Evolutionary conservation across 2,113 vertebrate species (phyloP).

Genomic region (Lynx canadensis): DNA sequence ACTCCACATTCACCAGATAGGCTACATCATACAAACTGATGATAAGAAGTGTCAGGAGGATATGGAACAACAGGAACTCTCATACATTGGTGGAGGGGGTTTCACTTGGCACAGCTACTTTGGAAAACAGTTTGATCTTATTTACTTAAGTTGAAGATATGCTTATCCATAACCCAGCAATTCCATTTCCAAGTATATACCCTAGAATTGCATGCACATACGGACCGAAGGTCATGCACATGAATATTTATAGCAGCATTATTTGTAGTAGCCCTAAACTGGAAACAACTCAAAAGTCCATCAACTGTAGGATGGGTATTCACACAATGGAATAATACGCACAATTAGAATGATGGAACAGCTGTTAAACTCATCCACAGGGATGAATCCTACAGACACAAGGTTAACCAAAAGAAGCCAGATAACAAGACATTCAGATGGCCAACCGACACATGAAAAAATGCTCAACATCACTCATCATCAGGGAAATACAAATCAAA

Average conservation of each 20-base stretch:
- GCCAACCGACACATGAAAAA: too few relatives aligned
- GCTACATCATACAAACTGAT: not conserved
- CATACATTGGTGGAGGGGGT: not conserved
- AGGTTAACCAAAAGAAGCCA: not conserved
- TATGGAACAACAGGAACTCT: not conserved
- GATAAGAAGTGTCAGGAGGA: not conserved
- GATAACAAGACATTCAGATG: not conserved
- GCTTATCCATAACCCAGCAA: not conserved
- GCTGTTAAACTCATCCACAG: not conserved
- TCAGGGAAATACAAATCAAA: too few relatives aligned
- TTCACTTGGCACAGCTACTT: not conserved
- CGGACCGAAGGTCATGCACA: not conserved
- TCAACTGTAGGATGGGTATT: not conserved
- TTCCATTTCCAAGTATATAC: conserved; percentile 1
- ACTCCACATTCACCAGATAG: not conserved
- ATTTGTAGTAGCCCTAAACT: not conserved
- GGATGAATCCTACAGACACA: conserved; percentile 8
- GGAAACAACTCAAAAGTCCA: not conserved
- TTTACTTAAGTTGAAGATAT: not conserved
- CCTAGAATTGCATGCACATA: not conserved
- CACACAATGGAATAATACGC: not conserved
- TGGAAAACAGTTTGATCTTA: not conserved
- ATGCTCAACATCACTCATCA: too few relatives aligned
- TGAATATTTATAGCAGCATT: not conserved
- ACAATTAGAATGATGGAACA: not conserved